These are phyloP conservation scores for Grapholita molesta DNA, from an alignment of 1,140 invertebrate species.

Conservation along the genomic window DNA sequence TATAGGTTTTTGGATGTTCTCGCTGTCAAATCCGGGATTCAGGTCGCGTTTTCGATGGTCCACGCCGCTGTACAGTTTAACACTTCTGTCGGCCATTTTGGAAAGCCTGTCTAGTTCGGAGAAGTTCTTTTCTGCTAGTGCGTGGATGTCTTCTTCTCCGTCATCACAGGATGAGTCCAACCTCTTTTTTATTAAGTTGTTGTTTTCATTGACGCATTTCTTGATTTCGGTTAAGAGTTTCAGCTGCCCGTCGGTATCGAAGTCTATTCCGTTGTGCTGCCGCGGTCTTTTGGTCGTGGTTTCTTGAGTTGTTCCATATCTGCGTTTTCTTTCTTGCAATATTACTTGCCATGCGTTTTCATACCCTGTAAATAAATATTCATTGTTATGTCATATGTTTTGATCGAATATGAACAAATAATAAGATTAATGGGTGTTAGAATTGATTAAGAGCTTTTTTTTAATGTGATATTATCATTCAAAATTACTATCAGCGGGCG, in stretches of 20 bases:
- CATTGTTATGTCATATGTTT: too few species aligned
- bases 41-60: constrained; percentile 54
- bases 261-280: constrained; percentile 30
- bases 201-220: constrained; percentile 71
- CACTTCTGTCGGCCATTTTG: constrained; percentile 69
- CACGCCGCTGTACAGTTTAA: constrained; percentile 65
- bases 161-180: constrained; percentile 40
- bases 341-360: constrained; percentile 63
- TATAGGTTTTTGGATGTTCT: constrained; percentile 52
- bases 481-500: too few species aligned
- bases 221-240: constrained; percentile 68
- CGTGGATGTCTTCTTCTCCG: constrained; percentile 52
- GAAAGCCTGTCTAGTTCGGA: constrained; percentile 68
- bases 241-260: constrained; percentile 58
- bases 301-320: not conserved
- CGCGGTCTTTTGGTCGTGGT: constrained; percentile 29
- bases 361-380: constrained; percentile 59
- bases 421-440: too few species aligned
- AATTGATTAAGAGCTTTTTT: too few species aligned
- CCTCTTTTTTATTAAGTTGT: constrained; percentile 69
- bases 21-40: constrained; percentile 62
- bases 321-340: constrained; percentile 59
- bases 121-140: constrained; percentile 70
- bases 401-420: too few species aligned
- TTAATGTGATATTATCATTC: too few species aligned